Conservation (phyloP, 1,140 invertebrate genomes). For the Aphaenogaster ashmeadi region DNA sequence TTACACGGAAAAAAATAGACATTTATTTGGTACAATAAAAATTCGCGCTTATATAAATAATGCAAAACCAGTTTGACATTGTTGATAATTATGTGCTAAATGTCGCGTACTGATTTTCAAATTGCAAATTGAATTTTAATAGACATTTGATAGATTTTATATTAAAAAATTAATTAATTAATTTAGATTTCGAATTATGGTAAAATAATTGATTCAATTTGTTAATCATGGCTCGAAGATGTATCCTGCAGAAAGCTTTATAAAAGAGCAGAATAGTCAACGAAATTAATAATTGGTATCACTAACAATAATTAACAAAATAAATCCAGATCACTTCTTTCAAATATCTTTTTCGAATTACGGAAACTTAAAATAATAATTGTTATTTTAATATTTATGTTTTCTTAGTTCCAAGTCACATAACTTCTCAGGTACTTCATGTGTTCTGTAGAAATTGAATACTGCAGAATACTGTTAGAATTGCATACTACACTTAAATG, state of each 20-base stretch:
- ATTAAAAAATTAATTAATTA: slow-evolving; percentile 15
- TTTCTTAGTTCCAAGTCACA: neutral
- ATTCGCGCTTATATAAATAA: neutral
- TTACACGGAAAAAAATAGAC: neutral
- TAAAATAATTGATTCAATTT: slow-evolving; percentile 5
- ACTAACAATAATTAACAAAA: slow-evolving; percentile 9
- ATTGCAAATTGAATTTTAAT: neutral
- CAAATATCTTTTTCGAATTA: neutral
- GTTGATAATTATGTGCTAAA: neutral
- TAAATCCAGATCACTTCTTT: neutral
- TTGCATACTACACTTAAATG: neutral
- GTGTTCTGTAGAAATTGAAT: neutral
- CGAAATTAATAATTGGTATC: neutral
- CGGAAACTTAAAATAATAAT: neutral
- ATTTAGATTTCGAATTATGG: neutral
- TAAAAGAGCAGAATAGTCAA: neutral
- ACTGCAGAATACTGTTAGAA: neutral
- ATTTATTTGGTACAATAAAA: slow-evolving; percentile 4
- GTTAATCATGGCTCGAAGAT: neutral
- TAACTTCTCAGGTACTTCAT: neutral
- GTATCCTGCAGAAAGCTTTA: neutral
- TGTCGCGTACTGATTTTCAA: neutral
- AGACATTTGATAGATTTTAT: neutral
- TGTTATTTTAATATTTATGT: slow-evolving; percentile 5
- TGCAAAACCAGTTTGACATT: neutral